phyloP scores from a whole-genome alignment of 2,113 vertebrate genomes.

The Pituophis catenifer region DNA sequence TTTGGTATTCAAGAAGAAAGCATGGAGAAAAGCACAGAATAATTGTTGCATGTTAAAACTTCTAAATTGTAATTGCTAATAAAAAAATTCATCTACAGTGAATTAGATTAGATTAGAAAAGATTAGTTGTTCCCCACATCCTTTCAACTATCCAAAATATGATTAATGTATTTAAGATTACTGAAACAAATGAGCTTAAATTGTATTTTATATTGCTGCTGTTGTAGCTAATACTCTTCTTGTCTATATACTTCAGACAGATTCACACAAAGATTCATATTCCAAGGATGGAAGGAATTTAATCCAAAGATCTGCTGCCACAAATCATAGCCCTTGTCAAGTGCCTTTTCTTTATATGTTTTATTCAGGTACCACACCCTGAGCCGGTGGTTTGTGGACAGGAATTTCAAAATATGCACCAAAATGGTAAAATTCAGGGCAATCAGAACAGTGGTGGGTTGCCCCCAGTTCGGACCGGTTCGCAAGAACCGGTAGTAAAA shows the following conservation, averaged over 20 bases:
- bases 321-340: background rate
- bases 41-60: background rate
- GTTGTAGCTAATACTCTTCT: background rate
- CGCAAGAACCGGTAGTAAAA: too few species aligned
- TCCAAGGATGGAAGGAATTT: background rate
- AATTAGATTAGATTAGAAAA: background rate
- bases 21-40: background rate
- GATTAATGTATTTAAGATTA: background rate
- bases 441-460: background rate
- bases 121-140: background rate
- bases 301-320: background rate
- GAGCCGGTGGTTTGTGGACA: background rate
- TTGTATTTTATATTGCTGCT: background rate
- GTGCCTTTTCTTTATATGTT: background rate
- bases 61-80: background rate
- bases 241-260: background rate
- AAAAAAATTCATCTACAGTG: background rate
- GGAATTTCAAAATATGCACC: background rate
- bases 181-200: background rate
- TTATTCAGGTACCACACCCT: background rate
- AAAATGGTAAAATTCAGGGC: background rate
- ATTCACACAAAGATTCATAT: background rate
- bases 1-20: background rate
- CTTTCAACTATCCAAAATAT: background rate
- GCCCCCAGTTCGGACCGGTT: too few species aligned